Evolutionary conservation across 2,888 invertebrate genomes (phyloP).

Genomic region (Isoperla grammatica): DNA sequence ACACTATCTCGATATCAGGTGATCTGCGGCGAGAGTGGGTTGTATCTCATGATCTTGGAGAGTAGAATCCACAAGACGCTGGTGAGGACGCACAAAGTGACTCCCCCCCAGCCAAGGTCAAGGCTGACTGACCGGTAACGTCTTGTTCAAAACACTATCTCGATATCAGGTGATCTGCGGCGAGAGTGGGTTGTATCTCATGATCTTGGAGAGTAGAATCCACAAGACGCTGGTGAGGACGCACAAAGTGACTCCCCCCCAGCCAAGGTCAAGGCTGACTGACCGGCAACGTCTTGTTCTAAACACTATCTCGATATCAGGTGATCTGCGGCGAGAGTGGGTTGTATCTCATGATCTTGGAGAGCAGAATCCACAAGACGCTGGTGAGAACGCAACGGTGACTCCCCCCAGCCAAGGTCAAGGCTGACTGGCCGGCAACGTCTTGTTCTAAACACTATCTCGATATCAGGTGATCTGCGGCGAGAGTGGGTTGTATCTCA

Average conservation of each 20-base stretch:
- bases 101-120: conserved; percentile 82
- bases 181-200: conserved; percentile 75
- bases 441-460: not conserved
- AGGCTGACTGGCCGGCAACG: no score
- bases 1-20: conserved; percentile 8
- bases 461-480: conserved; percentile 23
- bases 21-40: conserved; percentile 51
- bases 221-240: conserved; percentile 77
- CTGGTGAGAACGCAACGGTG: conserved; percentile 76
- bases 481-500: conserved; percentile 75
- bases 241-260: conserved; percentile 81
- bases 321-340: conserved; percentile 48
- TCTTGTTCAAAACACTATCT: not conserved
- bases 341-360: conserved; percentile 86
- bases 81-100: conserved; percentile 74
- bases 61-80: conserved; percentile 81
- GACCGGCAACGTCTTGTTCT: no score
- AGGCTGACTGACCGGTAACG: no score
- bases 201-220: conserved; percentile 84
- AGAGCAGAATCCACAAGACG: conserved; percentile 79
- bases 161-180: conserved; percentile 23
- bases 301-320: conserved; percentile 4
- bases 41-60: conserved; percentile 86
- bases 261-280: conserved; percentile 76
- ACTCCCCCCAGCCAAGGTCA: conserved; percentile 82